phyloP scores from a whole-genome alignment of 2,797 vertebrate species.

The Lagocephalus sceleratus region DNA sequence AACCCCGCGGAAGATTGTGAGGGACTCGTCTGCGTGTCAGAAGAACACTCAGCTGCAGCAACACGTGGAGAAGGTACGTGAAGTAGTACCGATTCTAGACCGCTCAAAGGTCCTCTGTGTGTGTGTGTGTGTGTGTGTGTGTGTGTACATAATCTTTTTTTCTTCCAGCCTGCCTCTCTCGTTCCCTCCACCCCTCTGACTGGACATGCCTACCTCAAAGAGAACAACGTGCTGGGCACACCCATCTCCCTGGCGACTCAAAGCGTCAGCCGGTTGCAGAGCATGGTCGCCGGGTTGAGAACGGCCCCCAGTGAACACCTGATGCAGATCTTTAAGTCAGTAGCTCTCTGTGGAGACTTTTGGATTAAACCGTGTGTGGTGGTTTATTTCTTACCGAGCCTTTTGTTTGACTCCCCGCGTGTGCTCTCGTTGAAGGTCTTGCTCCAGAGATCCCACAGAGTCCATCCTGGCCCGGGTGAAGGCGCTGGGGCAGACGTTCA shows the following conservation, averaged over 20 bases:
- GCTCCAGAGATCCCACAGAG: constrained; percentile 84
- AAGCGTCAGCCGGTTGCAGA: constrained; percentile 90
- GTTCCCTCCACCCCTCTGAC: constrained; percentile 94
- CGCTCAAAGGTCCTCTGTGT: too few species aligned
- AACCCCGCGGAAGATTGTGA: constrained; percentile 81
- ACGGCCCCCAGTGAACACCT: constrained; percentile 87
- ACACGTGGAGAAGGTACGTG: constrained; percentile 87
- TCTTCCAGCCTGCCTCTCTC: constrained; percentile 81
- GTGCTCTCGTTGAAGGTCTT: too few species aligned
- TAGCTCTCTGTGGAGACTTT: neutral
- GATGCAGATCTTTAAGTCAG: constrained; percentile 83
- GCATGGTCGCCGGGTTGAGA: constrained; percentile 86
- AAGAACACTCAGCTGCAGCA: constrained; percentile 80
- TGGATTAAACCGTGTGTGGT: too few species aligned
- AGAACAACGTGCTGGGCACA: constrained; percentile 88
- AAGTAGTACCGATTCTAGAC: too few species aligned
- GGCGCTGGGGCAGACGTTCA: constrained; percentile 85
- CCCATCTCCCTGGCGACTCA: constrained; percentile 95
- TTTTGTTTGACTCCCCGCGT: neutral
- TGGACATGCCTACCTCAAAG: constrained; percentile 88
- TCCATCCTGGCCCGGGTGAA: constrained; percentile 80
- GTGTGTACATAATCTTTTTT: constrained; percentile 26
- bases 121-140: too few species aligned
- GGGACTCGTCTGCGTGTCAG: constrained; percentile 67
- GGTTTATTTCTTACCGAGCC: too few species aligned